These are phyloP conservation scores for Drosophila greeni DNA, from an alignment of 2,888 invertebrate species.

Conservation along the genomic window DNA sequence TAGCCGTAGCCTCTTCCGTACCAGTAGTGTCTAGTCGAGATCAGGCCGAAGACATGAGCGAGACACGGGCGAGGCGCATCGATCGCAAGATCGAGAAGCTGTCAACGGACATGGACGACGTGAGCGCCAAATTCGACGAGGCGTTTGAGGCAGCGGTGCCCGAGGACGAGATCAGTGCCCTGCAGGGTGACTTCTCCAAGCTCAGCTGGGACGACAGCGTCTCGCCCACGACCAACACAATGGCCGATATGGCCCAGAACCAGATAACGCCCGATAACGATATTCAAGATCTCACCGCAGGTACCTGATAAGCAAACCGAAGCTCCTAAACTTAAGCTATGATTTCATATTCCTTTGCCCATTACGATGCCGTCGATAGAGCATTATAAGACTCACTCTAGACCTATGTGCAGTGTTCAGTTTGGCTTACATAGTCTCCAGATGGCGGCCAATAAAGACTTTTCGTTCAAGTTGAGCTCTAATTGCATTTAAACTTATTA, in stretches of 20 bases:
- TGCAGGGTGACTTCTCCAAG: constrained; percentile 79
- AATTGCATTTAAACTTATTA: constrained; percentile 67
- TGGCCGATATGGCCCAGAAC: constrained; percentile 77
- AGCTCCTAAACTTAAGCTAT: constrained; percentile 22
- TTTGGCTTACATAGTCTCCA: constrained; percentile 45
- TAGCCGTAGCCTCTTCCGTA: constrained; percentile 10
- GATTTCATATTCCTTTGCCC: constrained; percentile 28
- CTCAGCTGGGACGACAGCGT: constrained; percentile 79
- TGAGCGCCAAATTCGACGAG: constrained; percentile 74
- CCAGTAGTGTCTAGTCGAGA: constrained; percentile 54
- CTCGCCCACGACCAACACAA: constrained; percentile 77
- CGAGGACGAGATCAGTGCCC: constrained; percentile 77
- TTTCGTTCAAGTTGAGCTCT: constrained; percentile 77
- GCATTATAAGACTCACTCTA: constrained; percentile 36
- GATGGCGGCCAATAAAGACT: constrained; percentile 57
- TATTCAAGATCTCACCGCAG: constrained; percentile 78
- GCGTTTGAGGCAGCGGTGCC: constrained; percentile 75
- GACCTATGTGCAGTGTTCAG: constrained; percentile 39
- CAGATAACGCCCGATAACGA: constrained; percentile 77
- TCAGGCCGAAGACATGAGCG: constrained; percentile 54
- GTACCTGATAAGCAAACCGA: constrained; percentile 59
- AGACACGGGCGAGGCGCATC: constrained; percentile 71
- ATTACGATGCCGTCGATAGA: constrained; percentile 51
- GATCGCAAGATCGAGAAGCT: constrained; percentile 78
- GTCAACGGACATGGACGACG: constrained; percentile 73